These are phyloP conservation scores for Telenomus remus DNA, from an alignment of 1,140 invertebrate species.

Conservation along the genomic window DNA sequence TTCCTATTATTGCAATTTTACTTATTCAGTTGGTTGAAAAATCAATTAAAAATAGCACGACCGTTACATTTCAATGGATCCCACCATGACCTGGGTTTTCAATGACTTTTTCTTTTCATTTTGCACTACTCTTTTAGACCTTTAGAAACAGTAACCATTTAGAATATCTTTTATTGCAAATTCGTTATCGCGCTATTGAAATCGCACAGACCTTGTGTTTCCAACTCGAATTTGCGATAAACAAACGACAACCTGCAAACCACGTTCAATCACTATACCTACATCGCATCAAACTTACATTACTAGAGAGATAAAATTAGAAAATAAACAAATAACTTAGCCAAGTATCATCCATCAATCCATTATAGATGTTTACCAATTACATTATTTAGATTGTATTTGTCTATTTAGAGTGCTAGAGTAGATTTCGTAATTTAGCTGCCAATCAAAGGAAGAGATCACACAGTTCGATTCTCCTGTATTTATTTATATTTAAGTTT, in stretches of 20 bases:
- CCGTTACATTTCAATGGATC: neutral
- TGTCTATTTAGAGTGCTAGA: slow-evolving; percentile 19
- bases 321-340: neutral
- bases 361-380: slow-evolving; percentile 1
- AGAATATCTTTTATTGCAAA: slow-evolving; percentile 12
- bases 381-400: slow-evolving; percentile 5
- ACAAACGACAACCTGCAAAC: slow-evolving; percentile 4
- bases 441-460: neutral
- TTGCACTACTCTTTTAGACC: slow-evolving; percentile 2
- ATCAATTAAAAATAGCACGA: no score
- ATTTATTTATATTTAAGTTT: neutral
- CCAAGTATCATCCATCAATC: no score
- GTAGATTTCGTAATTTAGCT: slow-evolving; percentile 6
- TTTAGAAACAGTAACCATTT: slow-evolving; percentile 2
- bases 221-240: slow-evolving; percentile 5
- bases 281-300: neutral
- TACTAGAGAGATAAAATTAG: neutral
- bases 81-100: neutral
- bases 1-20: no score
- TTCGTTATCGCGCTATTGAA: slow-evolving; percentile 1
- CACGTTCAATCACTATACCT: no score
- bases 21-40: no score
- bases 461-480: no score
- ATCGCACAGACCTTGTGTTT: slow-evolving; percentile 5
- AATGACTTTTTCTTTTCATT: slow-evolving; percentile 13